Base-by-base conservation (phyloP, 2,888 invertebrate genomes). In the Mantis religiosa region DNA sequence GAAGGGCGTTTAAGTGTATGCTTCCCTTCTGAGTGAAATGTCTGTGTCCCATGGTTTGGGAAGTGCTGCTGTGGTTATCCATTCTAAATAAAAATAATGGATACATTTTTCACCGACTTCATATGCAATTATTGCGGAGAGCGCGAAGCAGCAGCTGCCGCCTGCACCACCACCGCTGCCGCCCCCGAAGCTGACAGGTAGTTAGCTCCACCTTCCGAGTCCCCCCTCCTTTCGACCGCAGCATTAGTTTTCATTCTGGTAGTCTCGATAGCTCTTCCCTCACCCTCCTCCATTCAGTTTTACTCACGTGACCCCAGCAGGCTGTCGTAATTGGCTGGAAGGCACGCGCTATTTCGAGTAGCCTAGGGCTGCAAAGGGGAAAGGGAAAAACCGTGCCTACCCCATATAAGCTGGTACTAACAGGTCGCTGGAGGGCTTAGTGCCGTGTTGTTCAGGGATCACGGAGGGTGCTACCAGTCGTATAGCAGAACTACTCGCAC, bases 331-430 rank as follows among this genome's bases (percentile, higher is more conserved):
- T 90, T 90, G 90, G 90, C 82, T 28, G 28, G 90, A 47, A 54
- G 90, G 89, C 90, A 90, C 90, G 90, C 90, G 90, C 89, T 41
- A 28, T 84, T 85, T 28, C n/a, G n/a, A 30, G 54, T 54, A 41
- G 83, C 71, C 86, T 30, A 25, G 71, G 86, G 86, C 25, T 81
- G 54, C 27, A 81, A 86, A 86, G 71, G 30, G 28, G 86, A 47
- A 84, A 84, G 28, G 27, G 86, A 28, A 83, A 87, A 87, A 84
- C 27, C 81, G 28, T 87, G 28, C 87, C 34, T 30, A n/a, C 84
- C 89, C 86, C 85, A 88, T 90, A 89, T 89, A 89, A 89, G 88
- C 85, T 82, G 87, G 84, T 88, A 85, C 54, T 83, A 88, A 85
- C 89, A 89, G 89, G 89, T 84, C 81, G 87, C 41, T 47, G 47